Base-by-base conservation (phyloP, 1,140 invertebrate species). In the Physella acuta region DNA sequence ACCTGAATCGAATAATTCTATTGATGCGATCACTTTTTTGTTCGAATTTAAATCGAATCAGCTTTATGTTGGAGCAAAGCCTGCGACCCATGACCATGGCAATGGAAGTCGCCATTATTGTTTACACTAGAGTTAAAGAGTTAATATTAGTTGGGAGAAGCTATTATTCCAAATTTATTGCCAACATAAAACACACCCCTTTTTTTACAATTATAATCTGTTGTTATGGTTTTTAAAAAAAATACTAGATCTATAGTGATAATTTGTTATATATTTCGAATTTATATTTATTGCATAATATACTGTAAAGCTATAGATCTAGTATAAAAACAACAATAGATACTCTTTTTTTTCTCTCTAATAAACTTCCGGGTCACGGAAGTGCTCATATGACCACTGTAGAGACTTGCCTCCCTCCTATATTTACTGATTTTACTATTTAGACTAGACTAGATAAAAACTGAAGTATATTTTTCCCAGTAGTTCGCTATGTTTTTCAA, bases 401-500 rank as follows among this genome's bases (percentile, higher is more conserved):
- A 39, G n/a, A 17, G 20, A 44, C 31, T 26, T 39, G 11, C 24
- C 3, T 31, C 36, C 2, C 34, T 1, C 28, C 14, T 20, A 52
- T 30, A 14, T 24, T 14, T 28, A 30, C 20, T n/a, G 51, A 1
- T 24, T 65, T 34, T 2, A 52, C 44, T 33, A 33, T 11, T 52
- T 30, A 1, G 5, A 65, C 16, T 65, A 52, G 14, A 52, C 2
- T 31, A 30, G 36, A 14, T 34, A 24, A 31, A 20, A 2, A 31
- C 16, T 65, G 16, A 39, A 2, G 20, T 28, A 17, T 33, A 30
- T 17, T 58, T n/a, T n/a, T n/a, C n/a, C n/a, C n/a, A n/a, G n/a
- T n/a, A n/a, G n/a, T n/a, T n/a, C n/a, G 34, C 4, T 26, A 81
- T 80, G 80, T 81, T 81, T 78, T 82, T 82, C 60, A 76, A 68